Evolutionary conservation across 2,888 invertebrate species (phyloP), one percentile per base, ranked within the genome.

Genomic region (Busseola fusca): DNA sequence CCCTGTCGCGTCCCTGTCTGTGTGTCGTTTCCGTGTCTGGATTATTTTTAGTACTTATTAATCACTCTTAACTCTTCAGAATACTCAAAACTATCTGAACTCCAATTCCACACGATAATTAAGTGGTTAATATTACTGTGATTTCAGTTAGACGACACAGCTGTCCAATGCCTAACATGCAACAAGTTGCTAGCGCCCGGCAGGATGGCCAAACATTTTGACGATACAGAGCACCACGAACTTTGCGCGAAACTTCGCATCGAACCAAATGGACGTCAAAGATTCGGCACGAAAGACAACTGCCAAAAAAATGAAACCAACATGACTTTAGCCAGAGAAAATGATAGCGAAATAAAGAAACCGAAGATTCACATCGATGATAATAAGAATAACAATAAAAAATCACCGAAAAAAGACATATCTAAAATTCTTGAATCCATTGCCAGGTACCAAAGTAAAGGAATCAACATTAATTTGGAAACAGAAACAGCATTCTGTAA

Each of bases 121-220:
- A 59, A 42, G 25, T 21, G 42, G 7, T 18, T 60, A 56, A 18
- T 34, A 25, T 60, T 63, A 68, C 52, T 69, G 42, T 74, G 37
- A 66, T 88, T 89, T 65, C 80, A 92, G 92, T 85, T 89, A 40
- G 89, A 90, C 54, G 84, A 86, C 14, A 81, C 82, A 27, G 76
- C 84, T 34, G 74, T 88, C 42, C 90, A 90, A 72, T 92, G 92
- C 66, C 60, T 92, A n/a, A 89, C 88, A 25, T 93, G 92, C 72
- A 91, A 92, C 76, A 77, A 72, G 45, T 68, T 91, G 54, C 60
- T 86, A 10, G 65, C 82, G 2, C 52, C 75, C 5, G 72, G 73
- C 10, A 71, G 45, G 7, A 68, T 89, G 30, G 65, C 48, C 10
- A 68, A 79, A 3, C 92, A 93, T 78, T 87, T 87, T 52, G 72